A percentile compares a stretch with the other conserved stretches of the same genome.
These are phyloP conservation scores for Hirtodrosophila trivittata DNA, from an alignment of 2,888 invertebrate species.

Conservation along the genomic window DNA sequence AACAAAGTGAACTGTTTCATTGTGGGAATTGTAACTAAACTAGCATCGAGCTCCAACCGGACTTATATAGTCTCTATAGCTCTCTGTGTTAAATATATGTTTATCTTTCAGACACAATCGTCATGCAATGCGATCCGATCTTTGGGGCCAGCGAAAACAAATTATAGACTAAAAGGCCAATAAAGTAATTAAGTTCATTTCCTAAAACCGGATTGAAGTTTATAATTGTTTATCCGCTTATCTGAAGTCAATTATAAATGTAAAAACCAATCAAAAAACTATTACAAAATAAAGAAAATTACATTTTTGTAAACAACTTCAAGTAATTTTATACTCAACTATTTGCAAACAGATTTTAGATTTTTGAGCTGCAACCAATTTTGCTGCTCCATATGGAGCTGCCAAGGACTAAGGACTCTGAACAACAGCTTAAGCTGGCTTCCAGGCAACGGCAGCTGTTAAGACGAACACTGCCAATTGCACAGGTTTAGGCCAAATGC, in stretches of 20 bases:
- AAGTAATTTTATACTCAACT: too few species aligned
- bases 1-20: conserved; percentile 65
- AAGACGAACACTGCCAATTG: too few species aligned
- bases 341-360: conserved; percentile 58
- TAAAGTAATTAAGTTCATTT: conserved; percentile 29
- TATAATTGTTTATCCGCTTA: too few species aligned
- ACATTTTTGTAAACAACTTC: conserved; percentile 5
- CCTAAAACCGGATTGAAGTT: conserved; percentile 4
- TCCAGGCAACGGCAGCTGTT: too few species aligned
- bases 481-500: too few species aligned
- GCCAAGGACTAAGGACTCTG: too few species aligned
- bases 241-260: too few species aligned
- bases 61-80: conserved; percentile 47
- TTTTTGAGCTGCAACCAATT: too few species aligned
- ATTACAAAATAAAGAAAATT: too few species aligned
- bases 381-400: too few species aligned
- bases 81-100: not conserved
- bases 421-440: too few species aligned
- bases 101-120: conserved; percentile 21
- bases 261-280: too few species aligned
- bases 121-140: not conserved
- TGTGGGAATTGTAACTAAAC: conserved; percentile 45
- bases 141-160: conserved; percentile 16
- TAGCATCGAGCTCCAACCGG: not conserved
- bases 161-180: conserved; percentile 18